Evolutionary conservation across 1,140 invertebrate genomes (phyloP).

Genomic region (Prorops nasuta): DNA sequence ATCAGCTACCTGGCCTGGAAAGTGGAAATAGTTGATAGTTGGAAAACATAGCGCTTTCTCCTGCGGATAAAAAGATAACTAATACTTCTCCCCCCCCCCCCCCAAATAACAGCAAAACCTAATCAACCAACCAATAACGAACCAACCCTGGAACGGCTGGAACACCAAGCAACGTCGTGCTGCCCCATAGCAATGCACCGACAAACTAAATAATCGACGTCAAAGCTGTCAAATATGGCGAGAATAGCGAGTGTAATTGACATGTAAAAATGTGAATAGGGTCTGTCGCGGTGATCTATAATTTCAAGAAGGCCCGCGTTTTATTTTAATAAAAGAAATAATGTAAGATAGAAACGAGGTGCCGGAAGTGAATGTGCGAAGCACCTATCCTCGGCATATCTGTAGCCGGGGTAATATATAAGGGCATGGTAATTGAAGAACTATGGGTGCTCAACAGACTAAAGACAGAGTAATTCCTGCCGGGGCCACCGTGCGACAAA

Average conservation of each 20-base stretch:
- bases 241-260: slow-evolving; percentile 33
- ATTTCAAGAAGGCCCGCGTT: not conserved
- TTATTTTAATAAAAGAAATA: not conserved
- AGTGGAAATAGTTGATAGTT: too few relatives aligned
- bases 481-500: slow-evolving; percentile 66
- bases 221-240: slow-evolving; percentile 58
- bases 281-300: slow-evolving; percentile 7
- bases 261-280: slow-evolving; percentile 36
- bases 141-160: too few relatives aligned
- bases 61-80: too few relatives aligned
- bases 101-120: too few relatives aligned
- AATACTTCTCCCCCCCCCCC: too few relatives aligned
- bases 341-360: slow-evolving; percentile 2
- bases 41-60: too few relatives aligned
- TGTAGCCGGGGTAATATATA: slow-evolving; percentile 7
- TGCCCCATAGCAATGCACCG: slow-evolving; percentile 32
- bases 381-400: slow-evolving; percentile 9
- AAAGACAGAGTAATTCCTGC: slow-evolving; percentile 73
- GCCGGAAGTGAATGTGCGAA: slow-evolving; percentile 10
- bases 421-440: slow-evolving; percentile 48
- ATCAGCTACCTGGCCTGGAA: too few relatives aligned
- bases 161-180: slow-evolving; percentile 32
- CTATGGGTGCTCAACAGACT: slow-evolving; percentile 86
- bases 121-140: too few relatives aligned
- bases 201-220: slow-evolving; percentile 58